These are phyloP conservation scores for Otocyon megalotis DNA, from an alignment of 2,113 vertebrate genomes.

Conservation along the genomic window DNA sequence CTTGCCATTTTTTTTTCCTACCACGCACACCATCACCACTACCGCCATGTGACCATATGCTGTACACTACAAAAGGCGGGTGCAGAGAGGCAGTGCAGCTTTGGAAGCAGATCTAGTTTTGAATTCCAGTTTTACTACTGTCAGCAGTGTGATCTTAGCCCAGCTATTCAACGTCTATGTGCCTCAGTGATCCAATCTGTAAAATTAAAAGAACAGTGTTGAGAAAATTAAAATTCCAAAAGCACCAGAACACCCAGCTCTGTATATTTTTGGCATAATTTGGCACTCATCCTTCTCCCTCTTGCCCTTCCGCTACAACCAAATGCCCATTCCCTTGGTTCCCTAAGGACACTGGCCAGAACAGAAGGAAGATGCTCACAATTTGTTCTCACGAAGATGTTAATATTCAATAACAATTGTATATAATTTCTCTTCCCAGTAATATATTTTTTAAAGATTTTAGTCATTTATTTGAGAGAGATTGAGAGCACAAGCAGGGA, in stretches of 20 bases:
- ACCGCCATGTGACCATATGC: neutral
- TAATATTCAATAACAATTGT: neutral
- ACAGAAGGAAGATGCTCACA: neutral
- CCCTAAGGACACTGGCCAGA: neutral
- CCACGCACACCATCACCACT: neutral
- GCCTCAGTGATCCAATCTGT: neutral
- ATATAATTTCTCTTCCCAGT: neutral
- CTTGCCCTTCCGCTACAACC: neutral
- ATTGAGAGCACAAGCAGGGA: no score
- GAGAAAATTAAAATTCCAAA: neutral
- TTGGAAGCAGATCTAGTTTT: neutral
- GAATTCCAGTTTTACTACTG: neutral
- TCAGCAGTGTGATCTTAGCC: neutral
- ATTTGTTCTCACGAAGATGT: neutral
- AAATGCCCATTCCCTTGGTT: neutral
- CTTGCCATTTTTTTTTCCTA: neutral
- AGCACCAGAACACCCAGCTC: neutral
- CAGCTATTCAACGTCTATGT: neutral
- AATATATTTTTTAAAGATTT: neutral
- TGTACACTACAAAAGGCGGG: neutral
- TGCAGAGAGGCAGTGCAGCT: neutral
- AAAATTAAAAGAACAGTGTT: neutral
- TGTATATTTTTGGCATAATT: neutral
- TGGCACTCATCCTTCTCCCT: neutral
- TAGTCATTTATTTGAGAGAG: neutral